phyloP scores from a whole-genome alignment of 1,140 invertebrate genomes.

The Aphelenchoides besseyi region DNA sequence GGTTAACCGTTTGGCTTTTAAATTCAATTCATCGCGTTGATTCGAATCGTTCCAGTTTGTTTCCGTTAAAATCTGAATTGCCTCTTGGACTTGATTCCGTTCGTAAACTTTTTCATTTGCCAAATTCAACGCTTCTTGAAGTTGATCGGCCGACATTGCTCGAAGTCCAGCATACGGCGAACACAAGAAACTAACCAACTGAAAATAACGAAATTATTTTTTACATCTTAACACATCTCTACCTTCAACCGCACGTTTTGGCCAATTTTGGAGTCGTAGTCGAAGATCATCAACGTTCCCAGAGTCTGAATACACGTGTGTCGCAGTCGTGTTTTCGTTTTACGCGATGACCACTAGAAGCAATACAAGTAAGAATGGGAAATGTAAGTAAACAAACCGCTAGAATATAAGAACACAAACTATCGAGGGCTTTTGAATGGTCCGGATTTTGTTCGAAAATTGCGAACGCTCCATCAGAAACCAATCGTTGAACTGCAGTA shows the following conservation, averaged over 20 bases:
- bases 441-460: constrained; percentile 37
- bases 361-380: constrained; percentile 17
- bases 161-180: constrained; percentile 36
- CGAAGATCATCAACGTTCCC: constrained; percentile 36
- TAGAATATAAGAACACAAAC: constrained; percentile 31
- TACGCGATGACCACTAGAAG: constrained; percentile 23
- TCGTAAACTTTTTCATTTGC: constrained; percentile 11
- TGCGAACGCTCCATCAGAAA: constrained; percentile 3
- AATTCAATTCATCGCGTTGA: not conserved
- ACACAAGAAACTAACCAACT: constrained; percentile 39
- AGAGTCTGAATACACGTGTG: constrained; percentile 21
- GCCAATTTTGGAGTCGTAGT: constrained; percentile 24
- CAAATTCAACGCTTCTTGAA: constrained; percentile 32
- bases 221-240: not conserved
- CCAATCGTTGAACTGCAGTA: not conserved
- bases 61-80: not conserved
- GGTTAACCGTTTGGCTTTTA: not conserved
- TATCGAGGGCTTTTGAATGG: constrained; percentile 16
- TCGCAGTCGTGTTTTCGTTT: constrained; percentile 39
- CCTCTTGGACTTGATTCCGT: constrained; percentile 1
- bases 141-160: constrained; percentile 35
- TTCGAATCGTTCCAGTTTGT: constrained; percentile 12
- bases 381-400: constrained; percentile 26
- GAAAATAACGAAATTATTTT: constrained; percentile 11
- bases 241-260: constrained; percentile 16